phyloP scores from a whole-genome alignment of 2,888 invertebrate species.

The Synanthedon tipuliformis region DNA sequence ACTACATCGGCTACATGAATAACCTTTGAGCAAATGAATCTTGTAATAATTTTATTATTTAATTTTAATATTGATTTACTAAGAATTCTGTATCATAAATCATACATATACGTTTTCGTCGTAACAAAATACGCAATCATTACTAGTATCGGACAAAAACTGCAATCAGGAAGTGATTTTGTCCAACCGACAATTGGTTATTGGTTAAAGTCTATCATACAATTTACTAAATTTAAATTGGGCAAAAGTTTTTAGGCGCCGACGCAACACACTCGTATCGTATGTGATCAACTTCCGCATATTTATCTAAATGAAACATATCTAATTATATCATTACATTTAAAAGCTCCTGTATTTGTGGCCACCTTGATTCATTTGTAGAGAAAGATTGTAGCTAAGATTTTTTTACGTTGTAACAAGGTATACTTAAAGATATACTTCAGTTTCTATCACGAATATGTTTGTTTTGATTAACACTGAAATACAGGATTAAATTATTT shows the following conservation, averaged over 20 bases:
- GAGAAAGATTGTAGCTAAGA: too few species aligned
- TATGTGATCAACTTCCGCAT: constrained; percentile 9
- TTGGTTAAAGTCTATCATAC: constrained; percentile 16
- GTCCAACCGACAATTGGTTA: constrained; percentile 15
- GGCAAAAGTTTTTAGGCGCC: constrained; percentile 4
- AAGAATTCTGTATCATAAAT: background rate
- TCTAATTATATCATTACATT: background rate
- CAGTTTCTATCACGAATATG: too few species aligned
- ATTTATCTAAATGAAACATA: constrained; percentile 1
- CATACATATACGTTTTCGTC: too few species aligned
- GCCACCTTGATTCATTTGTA: too few species aligned
- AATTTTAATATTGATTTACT: background rate
- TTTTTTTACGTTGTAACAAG: too few species aligned
- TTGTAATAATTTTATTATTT: background rate
- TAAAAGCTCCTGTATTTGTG: too few species aligned
- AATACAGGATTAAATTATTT: too few species aligned
- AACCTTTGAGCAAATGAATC: background rate
- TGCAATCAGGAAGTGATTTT: constrained; percentile 27
- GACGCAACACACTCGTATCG: constrained; percentile 1
- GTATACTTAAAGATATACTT: too few species aligned
- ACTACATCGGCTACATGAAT: background rate
- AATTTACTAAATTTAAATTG: constrained; percentile 13
- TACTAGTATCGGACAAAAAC: constrained; percentile 19
- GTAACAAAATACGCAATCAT: constrained; percentile 9
- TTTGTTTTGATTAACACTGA: too few species aligned